phyloP scores from a whole-genome alignment of 1,140 invertebrate genomes.

The Penaeus chinensis region DNA sequence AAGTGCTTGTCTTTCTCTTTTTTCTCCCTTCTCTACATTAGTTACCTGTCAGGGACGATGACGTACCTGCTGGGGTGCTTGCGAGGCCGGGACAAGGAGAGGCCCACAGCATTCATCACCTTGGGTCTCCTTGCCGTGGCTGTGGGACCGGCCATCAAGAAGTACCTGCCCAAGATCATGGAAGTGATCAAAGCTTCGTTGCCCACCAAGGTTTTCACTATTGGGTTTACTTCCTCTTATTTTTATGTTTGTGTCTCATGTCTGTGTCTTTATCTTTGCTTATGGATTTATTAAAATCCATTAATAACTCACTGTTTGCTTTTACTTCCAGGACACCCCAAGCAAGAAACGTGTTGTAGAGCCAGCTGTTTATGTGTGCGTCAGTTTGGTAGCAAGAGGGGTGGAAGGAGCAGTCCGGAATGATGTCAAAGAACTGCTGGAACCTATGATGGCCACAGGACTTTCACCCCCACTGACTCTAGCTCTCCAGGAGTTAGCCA shows the following conservation, averaged over 20 bases:
- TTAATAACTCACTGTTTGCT: neutral
- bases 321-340: slow-evolving; percentile 64
- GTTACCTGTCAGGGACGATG: slow-evolving; percentile 83
- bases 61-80: slow-evolving; percentile 76
- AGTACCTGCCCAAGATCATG: slow-evolving; percentile 86
- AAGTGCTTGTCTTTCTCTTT: slow-evolving; percentile 37
- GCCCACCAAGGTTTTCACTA: slow-evolving; percentile 71
- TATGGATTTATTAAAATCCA: neutral
- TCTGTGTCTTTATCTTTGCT: neutral
- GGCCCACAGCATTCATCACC: slow-evolving; percentile 87
- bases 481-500: slow-evolving; percentile 89
- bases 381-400: slow-evolving; percentile 91
- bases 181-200: slow-evolving; percentile 84
- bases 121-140: slow-evolving; percentile 92
- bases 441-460: slow-evolving; percentile 92
- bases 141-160: slow-evolving; percentile 84
- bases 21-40: slow-evolving; percentile 64
- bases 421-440: slow-evolving; percentile 88
- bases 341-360: slow-evolving; percentile 78
- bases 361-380: slow-evolving; percentile 92
- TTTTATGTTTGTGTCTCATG: neutral
- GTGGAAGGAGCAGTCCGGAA: slow-evolving; percentile 76
- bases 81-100: slow-evolving; percentile 83
- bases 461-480: slow-evolving; percentile 90
- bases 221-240: neutral